These are phyloP conservation scores for Clupea harengus DNA, from an alignment of 2,113 vertebrate genomes.

Conservation along the genomic window DNA sequence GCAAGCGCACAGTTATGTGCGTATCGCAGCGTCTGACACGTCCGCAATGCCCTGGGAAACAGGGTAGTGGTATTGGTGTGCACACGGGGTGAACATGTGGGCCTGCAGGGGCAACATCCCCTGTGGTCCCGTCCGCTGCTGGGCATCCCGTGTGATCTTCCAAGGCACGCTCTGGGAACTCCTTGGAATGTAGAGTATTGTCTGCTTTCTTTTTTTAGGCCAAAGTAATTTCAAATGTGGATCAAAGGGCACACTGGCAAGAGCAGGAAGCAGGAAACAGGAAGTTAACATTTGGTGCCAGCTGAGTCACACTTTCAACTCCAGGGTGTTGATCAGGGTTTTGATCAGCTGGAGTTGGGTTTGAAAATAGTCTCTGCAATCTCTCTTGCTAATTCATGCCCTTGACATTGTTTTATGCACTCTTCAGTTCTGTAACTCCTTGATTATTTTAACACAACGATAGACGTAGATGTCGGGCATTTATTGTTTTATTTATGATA, in stretches of 20 bases:
- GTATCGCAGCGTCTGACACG: not conserved
- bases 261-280: not conserved
- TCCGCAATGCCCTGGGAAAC: not conserved
- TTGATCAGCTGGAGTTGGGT: no score
- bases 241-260: not conserved
- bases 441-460: not conserved
- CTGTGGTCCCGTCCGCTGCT: not conserved
- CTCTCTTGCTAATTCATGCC: no score
- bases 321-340: no score
- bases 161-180: not conserved
- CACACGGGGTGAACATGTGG: not conserved
- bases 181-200: not conserved
- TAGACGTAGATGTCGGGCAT: not conserved
- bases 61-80: not conserved
- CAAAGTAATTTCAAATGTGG: not conserved
- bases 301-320: no score
- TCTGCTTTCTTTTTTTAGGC: not conserved
- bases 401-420: not conserved
- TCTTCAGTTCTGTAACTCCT: not conserved
- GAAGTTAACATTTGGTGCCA: not conserved
- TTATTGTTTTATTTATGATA: no score
- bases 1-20: not conserved
- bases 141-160: not conserved
- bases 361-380: no score
- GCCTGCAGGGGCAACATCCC: not conserved